Percentiles rank a stretch among this genome's conserved stretches.
Conservation (phyloP, 2,797 vertebrate genomes). For the Diplodus sargus region DNA sequence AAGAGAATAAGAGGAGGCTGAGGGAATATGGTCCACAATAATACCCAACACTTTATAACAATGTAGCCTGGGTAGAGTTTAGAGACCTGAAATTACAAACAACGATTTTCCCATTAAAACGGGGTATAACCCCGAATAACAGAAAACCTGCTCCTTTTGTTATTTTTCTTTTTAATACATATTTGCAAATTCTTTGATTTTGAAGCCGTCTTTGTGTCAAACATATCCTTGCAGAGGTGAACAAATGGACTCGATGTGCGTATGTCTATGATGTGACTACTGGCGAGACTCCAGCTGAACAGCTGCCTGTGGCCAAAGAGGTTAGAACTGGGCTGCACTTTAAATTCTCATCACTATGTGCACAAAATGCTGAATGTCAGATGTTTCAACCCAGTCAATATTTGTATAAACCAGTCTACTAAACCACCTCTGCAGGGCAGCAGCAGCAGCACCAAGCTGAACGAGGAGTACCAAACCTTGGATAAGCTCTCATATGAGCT, state of each 20-base stretch:
- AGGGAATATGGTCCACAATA: too few relatives aligned
- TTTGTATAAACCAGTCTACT: not conserved
- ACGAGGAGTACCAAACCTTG: slow-evolving; percentile 26
- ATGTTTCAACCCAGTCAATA: not conserved
- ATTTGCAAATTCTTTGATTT: not conserved
- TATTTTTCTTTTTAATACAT: not conserved
- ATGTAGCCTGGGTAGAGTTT: not conserved
- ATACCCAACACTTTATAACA: not conserved
- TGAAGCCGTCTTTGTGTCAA: not conserved
- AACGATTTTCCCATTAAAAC: too few relatives aligned
- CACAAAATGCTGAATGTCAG: not conserved
- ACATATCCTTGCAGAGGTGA: slow-evolving; percentile 53
- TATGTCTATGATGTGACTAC: slow-evolving; percentile 22
- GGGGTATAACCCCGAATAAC: too few relatives aligned
- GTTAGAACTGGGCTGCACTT: slow-evolving; percentile 5
- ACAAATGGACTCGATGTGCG: slow-evolving; percentile 2
- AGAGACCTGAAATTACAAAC: not conserved
- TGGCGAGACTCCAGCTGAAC: slow-evolving; percentile 41
- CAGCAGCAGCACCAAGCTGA: slow-evolving; percentile 18
- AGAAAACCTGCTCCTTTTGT: not conserved
- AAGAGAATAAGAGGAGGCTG: too few relatives aligned
- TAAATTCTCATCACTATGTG: not conserved
- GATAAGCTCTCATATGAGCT: slow-evolving; percentile 62
- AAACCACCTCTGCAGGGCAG: slow-evolving; percentile 42
- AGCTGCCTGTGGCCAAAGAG: slow-evolving; percentile 44